A percentile compares a stretch with the other conserved stretches of the same genome.
Evolutionary conservation across 2,113 vertebrate species (phyloP).

Genomic region (Myiopsitta monachus): DNA sequence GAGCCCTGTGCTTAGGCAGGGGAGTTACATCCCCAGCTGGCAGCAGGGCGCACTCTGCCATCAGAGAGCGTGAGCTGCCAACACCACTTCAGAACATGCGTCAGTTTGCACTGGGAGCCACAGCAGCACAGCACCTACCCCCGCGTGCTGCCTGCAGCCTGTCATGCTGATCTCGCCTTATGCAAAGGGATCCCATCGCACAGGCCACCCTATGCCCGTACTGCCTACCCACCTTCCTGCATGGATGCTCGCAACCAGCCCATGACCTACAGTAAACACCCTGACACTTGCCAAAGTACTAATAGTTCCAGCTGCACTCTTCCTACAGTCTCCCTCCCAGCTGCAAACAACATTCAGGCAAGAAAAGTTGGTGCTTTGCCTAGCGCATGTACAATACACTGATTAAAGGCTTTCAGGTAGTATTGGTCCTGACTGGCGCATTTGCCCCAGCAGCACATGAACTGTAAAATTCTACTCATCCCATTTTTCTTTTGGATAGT

Average conservation of each 20-base stretch:
- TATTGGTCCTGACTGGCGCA: background rate
- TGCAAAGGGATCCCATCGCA: background rate
- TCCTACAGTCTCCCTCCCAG: background rate
- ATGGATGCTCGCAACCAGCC: background rate
- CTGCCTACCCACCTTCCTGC: background rate
- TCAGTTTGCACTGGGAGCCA: accelerated
- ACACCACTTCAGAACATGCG: background rate
- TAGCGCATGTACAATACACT: accelerated
- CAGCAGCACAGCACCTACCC: background rate
- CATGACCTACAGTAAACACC: background rate
- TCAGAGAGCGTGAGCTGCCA: background rate
- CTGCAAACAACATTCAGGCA: background rate
- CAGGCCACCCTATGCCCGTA: background rate
- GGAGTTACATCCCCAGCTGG: background rate
- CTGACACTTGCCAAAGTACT: background rate
- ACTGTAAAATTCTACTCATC: background rate
- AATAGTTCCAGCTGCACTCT: background rate
- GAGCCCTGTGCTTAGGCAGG: accelerated
- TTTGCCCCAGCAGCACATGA: background rate
- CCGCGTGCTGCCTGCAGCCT: background rate
- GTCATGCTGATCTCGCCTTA: accelerated
- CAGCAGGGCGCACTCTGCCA: background rate
- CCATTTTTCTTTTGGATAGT: background rate
- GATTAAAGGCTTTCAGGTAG: background rate
- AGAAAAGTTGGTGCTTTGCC: background rate